These are phyloP conservation scores for Bettongia penicillata DNA, from an alignment of 2,113 vertebrate genomes.

Conservation along the genomic window DNA sequence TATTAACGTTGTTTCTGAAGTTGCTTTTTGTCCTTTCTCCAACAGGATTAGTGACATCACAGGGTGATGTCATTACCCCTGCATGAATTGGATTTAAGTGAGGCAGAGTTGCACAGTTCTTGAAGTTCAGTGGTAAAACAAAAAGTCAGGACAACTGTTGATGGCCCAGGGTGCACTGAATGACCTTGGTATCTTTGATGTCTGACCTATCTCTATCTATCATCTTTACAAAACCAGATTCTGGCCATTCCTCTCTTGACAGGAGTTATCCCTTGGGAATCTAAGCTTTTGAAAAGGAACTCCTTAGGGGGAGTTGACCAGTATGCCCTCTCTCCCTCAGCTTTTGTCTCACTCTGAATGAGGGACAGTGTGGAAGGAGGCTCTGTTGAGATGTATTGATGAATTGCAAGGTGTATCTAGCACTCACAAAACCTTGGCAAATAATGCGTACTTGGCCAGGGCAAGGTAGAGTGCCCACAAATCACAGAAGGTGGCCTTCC, in stretches of 20 bases:
- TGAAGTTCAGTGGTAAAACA: too few species aligned
- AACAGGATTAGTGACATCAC: too few species aligned
- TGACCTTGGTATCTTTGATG: too few species aligned
- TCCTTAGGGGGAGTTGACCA: not conserved
- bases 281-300: constrained; percentile 61
- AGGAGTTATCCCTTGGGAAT: constrained; percentile 64
- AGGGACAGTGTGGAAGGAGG: constrained; percentile 75
- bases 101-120: too few species aligned
- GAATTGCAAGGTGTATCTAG: constrained; percentile 81
- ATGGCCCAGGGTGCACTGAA: too few species aligned
- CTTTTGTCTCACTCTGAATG: constrained; percentile 70
- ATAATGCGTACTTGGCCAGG: constrained; percentile 65
- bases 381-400: constrained; percentile 80
- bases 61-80: too few species aligned
- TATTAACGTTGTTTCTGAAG: too few species aligned
- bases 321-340: constrained; percentile 24
- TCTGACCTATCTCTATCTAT: too few species aligned
- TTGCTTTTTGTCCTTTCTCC: too few species aligned
- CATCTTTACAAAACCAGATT: not conserved
- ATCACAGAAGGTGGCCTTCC: not conserved
- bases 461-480: not conserved
- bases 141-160: too few species aligned
- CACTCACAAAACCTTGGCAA: constrained; percentile 75
- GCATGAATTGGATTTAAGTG: too few species aligned
- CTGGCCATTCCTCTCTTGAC: constrained; percentile 28